Evolutionary conservation across 2,797 vertebrate species (phyloP).

Genomic region (Myotis vivesi): DNA sequence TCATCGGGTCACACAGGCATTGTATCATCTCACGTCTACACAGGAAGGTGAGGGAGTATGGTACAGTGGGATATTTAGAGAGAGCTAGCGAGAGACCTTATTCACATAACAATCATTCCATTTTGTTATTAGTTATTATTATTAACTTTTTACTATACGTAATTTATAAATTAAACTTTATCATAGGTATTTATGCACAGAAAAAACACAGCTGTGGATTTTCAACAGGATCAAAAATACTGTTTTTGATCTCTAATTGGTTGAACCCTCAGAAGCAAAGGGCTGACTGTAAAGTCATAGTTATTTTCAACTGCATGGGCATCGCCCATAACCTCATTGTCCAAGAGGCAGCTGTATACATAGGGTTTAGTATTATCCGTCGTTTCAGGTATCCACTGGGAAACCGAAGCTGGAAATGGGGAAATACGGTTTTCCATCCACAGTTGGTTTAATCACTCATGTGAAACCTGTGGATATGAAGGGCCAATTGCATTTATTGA

Average conservation of each 20-base stretch:
- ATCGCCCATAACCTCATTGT: no score
- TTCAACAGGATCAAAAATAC: not conserved
- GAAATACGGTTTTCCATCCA: no score
- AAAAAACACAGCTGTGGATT: not conserved
- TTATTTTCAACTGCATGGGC: not conserved
- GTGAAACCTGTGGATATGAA: no score
- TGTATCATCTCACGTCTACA: no score
- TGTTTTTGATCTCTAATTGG: not conserved
- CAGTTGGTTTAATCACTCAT: no score
- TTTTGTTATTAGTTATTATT: not conserved
- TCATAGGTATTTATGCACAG: not conserved
- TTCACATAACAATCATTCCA: not conserved
- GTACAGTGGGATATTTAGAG: not conserved
- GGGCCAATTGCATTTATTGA: no score
- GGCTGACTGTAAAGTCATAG: not conserved
- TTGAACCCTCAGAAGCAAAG: not conserved
- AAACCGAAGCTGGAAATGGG: no score
- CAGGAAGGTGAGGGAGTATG: no score
- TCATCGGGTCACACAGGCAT: not conserved
- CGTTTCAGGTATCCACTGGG: not conserved
- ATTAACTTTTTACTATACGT: not conserved
- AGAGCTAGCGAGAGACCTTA: not conserved
- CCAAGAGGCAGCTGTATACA: not conserved
- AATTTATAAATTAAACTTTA: not conserved
- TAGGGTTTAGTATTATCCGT: not conserved